A percentile compares a stretch with the other conserved stretches of the same genome.
phyloP scores from a whole-genome alignment of 2,888 invertebrate genomes.

The Macaria liturata region DNA sequence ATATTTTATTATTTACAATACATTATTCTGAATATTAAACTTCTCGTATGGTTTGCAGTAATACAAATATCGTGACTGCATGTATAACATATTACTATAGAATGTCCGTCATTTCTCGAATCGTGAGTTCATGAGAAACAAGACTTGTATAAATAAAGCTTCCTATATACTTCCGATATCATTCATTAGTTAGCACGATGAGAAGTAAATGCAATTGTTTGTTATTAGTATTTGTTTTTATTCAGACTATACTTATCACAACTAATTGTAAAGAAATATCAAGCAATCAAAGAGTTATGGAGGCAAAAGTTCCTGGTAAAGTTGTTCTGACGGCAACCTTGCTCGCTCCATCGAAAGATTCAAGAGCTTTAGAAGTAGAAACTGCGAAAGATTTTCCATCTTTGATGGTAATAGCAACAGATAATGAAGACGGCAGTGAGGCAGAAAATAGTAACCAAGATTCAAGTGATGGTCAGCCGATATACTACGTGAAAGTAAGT shows the following conservation, averaged over 20 bases:
- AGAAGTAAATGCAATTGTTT: slow-evolving; percentile 29
- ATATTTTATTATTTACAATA: no score
- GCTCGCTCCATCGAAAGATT: slow-evolving; percentile 51
- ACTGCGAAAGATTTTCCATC: slow-evolving; percentile 71
- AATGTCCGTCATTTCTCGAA: slow-evolving; percentile 20
- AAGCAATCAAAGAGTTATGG: background rate
- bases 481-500: slow-evolving; percentile 67
- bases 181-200: slow-evolving; percentile 56
- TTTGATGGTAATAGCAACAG: slow-evolving; percentile 55
- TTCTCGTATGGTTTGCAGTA: no score
- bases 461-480: slow-evolving; percentile 42
- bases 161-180: slow-evolving; percentile 46
- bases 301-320: slow-evolving; percentile 2
- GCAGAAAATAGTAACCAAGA: background rate
- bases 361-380: slow-evolving; percentile 49
- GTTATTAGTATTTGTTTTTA: background rate
- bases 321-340: slow-evolving; percentile 47
- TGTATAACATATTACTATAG: slow-evolving; percentile 1
- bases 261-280: slow-evolving; percentile 12
- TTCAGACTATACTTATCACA: background rate
- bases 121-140: slow-evolving; percentile 62
- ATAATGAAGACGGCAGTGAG: slow-evolving; percentile 1
- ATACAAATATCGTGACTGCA: slow-evolving; percentile 16
- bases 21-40: no score
- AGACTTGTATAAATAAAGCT: slow-evolving; percentile 66